Base-by-base conservation (phyloP, 1,140 invertebrate species). In the Cydia amplana region DNA sequence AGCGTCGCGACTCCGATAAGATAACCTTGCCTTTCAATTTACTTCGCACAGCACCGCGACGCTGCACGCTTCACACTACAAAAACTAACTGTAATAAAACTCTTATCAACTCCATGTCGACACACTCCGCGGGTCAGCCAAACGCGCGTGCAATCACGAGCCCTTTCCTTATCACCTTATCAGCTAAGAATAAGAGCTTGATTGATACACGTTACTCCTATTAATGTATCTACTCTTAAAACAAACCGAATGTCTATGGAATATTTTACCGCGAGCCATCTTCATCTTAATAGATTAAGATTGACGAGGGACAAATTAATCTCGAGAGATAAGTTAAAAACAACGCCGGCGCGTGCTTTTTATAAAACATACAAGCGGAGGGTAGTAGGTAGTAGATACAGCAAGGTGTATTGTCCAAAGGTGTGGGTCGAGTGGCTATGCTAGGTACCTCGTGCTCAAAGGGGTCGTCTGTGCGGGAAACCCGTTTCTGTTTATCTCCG, bases 21-120 rank as follows among this genome's bases (percentile, higher is more conserved):
- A 93, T 91, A 93, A 91, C 91, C 91, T 91, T 91, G 91, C 84
- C 85, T 90, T 87, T 83, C 87, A 91, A 91, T 90, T 93, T 90
- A 85, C 87, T 91, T 86, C 78, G 81, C 83, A 76, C 78, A 83
- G 76, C 49, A 73, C 79, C 64, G 49, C 49, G 75, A 72, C 77
- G 77, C 73, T 76, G 76, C 80, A 65, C 77, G 77, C 73, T 76
- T 75, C 80, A 65, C 78, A 74, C 78, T 76, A 82, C 76, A 82
- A 83, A 83, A 81, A 83, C 74, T 76, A 63, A 28, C 73, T 65
- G 76, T 76, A 80, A 85, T 80, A 80, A 78, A 80, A 85, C 75
- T 77, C 82, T 85, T 86, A 87, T 87, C 86, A 83, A 18, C 18
- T 70, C 65, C 16, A 43, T 70, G 65, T 70, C 20, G 65, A 70